Percentiles rank a stretch among this genome's conserved stretches.
phyloP scores from a whole-genome alignment of 2,113 vertebrate genomes.

The Peromyscus leucopus region DNA sequence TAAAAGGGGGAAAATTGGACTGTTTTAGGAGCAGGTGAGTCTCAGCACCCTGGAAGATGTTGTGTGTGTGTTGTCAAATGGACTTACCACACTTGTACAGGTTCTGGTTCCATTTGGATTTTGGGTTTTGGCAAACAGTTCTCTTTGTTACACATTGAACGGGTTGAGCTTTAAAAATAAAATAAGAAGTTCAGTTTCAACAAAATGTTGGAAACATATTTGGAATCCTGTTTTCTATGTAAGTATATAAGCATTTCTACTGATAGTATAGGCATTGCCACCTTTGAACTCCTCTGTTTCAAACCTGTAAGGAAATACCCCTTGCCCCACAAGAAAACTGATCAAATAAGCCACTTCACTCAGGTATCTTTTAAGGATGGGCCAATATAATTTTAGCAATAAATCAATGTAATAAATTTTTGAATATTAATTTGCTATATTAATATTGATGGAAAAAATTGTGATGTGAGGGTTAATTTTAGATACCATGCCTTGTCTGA shows the following conservation, averaged over 20 bases:
- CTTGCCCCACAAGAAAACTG: background rate
- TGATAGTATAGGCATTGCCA: background rate
- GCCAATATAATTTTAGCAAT: background rate
- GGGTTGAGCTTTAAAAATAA: constrained; percentile 79
- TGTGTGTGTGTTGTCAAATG: constrained; percentile 33
- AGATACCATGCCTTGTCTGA: constrained; percentile 20
- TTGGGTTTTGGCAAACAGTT: constrained; percentile 76
- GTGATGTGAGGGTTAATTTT: constrained; percentile 24
- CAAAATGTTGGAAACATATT: constrained; percentile 61
- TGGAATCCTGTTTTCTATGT: constrained; percentile 59
- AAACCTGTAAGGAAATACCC: background rate
- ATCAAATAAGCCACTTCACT: constrained; percentile 9
- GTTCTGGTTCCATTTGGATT: constrained; percentile 74
- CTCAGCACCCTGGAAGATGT: constrained; percentile 22
- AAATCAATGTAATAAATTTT: constrained; percentile 22
- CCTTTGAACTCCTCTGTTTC: background rate
- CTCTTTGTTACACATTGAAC: constrained; percentile 77
- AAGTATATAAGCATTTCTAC: constrained; percentile 31
- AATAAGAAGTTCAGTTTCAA: constrained; percentile 78
- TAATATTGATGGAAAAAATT: constrained; percentile 58
- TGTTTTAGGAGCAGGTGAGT: constrained; percentile 37
- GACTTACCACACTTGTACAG: constrained; percentile 70
- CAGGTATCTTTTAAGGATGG: constrained; percentile 42
- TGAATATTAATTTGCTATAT: constrained; percentile 19
- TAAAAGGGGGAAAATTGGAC: constrained; percentile 31